Percentiles rank a stretch among this genome's conserved stretches.
Conservation (phyloP, 64 coral and sea anemone genomes). For the Pachyseris speciosa region DNA sequence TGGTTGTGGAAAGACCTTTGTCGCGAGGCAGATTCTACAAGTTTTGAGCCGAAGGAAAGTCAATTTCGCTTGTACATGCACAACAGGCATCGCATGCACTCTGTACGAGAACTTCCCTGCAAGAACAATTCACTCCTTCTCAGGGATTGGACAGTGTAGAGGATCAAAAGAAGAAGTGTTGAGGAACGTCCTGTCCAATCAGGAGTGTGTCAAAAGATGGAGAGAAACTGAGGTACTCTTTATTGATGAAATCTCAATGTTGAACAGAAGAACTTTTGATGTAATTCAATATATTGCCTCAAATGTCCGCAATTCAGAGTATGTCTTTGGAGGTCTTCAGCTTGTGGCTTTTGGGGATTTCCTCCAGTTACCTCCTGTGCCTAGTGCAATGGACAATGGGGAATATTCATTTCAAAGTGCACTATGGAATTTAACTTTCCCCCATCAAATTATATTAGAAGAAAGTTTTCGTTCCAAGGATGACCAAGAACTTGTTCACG, state of each 20-base stretch:
- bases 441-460: conserved; percentile 9
- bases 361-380: conserved; percentile 13
- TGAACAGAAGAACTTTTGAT: no score
- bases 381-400: conserved; percentile 4
- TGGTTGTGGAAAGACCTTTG: conserved; percentile 39
- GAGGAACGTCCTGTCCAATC: no score
- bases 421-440: not conserved
- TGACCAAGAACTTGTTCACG: not conserved
- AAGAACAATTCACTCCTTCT: no score
- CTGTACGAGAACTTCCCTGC: no score
- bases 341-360: conserved; percentile 37
- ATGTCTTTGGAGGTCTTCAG: not conserved
- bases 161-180: no score
- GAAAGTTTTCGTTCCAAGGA: conserved; percentile 25
- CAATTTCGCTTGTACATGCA: conserved; percentile 13
- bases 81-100: conserved; percentile 3
- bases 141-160: no score
- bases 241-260: no score
- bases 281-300: no score
- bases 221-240: no score
- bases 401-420: conserved; percentile 27
- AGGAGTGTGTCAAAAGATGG: no score
- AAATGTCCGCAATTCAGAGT: no score
- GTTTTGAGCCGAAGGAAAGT: not conserved
- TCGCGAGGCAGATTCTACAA: not conserved